Percentiles rank a stretch among this genome's conserved stretches.
These are phyloP conservation scores for Cephus spinipes DNA, from an alignment of 2,888 invertebrate species.

Conservation along the genomic window DNA sequence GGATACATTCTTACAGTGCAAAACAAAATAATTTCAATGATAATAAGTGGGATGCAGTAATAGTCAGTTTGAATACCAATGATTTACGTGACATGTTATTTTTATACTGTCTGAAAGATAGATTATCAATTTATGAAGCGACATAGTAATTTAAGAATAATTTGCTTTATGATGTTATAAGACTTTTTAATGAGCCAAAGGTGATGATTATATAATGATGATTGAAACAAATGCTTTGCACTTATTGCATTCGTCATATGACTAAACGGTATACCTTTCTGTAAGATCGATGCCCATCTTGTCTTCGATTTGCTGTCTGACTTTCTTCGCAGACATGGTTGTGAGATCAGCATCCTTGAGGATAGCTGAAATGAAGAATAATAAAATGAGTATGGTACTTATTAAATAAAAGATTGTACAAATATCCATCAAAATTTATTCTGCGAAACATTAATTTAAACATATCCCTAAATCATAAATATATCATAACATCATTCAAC, in stretches of 20 bases:
- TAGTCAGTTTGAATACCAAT: background rate
- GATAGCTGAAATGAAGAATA: slow-evolving; percentile 74
- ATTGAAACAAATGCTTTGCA: background rate
- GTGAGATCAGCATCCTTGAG: slow-evolving; percentile 88
- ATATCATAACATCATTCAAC: background rate
- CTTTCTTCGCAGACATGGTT: slow-evolving; percentile 88
- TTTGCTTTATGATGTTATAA: background rate
- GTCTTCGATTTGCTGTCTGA: slow-evolving; percentile 86
- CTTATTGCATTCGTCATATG: background rate
- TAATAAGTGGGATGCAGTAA: background rate
- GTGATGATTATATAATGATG: background rate
- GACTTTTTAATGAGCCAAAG: background rate
- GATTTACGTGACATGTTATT: background rate
- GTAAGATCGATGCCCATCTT: slow-evolving; percentile 82
- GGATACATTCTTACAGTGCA: background rate
- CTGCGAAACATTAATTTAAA: background rate
- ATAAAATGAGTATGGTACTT: slow-evolving; percentile 11
- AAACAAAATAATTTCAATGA: background rate
- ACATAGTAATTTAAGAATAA: background rate
- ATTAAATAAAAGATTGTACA: background rate
- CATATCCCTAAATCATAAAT: background rate
- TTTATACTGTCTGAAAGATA: background rate
- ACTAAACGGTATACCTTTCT: slow-evolving; percentile 66
- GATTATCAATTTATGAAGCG: background rate
- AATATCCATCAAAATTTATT: slow-evolving; percentile 1